These are phyloP conservation scores for Vanessa tameamea DNA, from an alignment of 1,140 invertebrate genomes.

Conservation along the genomic window DNA sequence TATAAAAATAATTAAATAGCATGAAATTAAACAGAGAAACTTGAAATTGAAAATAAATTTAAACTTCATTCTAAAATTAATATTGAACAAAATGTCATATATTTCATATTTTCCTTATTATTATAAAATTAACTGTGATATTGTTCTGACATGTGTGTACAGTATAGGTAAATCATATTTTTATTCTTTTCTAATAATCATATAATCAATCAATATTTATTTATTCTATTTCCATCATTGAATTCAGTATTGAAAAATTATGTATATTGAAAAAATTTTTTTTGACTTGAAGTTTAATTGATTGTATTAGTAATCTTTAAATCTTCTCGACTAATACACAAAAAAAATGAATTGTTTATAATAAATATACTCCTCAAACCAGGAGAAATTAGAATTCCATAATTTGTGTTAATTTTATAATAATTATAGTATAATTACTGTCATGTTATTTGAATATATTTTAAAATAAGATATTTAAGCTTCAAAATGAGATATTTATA, in stretches of 20 bases:
- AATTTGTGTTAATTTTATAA: too few relatives aligned
- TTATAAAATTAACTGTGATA: conserved; percentile 17
- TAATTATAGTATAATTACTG: too few relatives aligned
- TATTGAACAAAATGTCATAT: not conserved
- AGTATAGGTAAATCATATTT: not conserved
- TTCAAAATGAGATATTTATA: too few relatives aligned
- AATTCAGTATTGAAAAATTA: too few relatives aligned
- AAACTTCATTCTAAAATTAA: not conserved
- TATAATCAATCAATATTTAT: not conserved
- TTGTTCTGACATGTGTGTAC: conserved; percentile 1
- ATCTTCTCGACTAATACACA: not conserved
- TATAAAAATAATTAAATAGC: not conserved
- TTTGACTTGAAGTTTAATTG: not conserved
- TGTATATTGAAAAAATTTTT: too few relatives aligned
- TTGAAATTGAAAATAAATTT: not conserved
- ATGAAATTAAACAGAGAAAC: not conserved
- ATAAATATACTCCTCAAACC: too few relatives aligned
- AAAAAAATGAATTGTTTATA: too few relatives aligned
- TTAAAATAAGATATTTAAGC: too few relatives aligned
- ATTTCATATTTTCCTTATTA: not conserved
- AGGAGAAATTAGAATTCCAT: too few relatives aligned
- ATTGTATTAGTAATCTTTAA: not conserved
- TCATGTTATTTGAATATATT: too few relatives aligned
- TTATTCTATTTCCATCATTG: not conserved
- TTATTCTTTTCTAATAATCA: not conserved